A percentile compares a stretch with the other conserved stretches of the same genome.
These are phyloP conservation scores for Eutrigla gurnardus DNA, from an alignment of 2,797 vertebrate species.

Conservation along the genomic window DNA sequence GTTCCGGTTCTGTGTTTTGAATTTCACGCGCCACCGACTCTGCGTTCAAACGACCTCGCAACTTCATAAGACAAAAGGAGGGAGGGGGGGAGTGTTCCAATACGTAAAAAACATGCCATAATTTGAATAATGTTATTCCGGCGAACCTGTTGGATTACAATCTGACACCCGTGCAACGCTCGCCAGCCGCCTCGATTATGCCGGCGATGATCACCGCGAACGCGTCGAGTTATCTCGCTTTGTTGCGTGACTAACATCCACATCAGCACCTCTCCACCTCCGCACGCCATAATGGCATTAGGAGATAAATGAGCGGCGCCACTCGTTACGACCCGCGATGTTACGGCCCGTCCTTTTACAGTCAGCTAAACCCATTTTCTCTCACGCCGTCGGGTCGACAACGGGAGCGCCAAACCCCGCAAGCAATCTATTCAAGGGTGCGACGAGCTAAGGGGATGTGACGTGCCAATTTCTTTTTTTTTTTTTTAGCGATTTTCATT, in stretches of 20 bases:
- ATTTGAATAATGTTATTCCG: conserved; percentile 48
- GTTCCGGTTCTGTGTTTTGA: conserved; percentile 9
- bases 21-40: conserved; percentile 26
- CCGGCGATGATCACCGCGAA: conserved; percentile 58
- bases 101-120: conserved; percentile 36
- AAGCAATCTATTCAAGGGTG: conserved; percentile 86
- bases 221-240: conserved; percentile 55
- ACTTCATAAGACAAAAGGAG: conserved; percentile 40
- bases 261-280: conserved; percentile 70
- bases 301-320: conserved; percentile 77
- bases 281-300: conserved; percentile 76
- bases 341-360: conserved; percentile 74
- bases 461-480: conserved; percentile 82
- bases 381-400: conserved; percentile 53
- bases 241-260: conserved; percentile 74
- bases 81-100: conserved; percentile 16
- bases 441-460: conserved; percentile 83
- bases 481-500: conserved; percentile 86
- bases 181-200: conserved; percentile 67
- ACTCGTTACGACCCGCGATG: conserved; percentile 80
- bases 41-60: conserved; percentile 25
- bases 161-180: conserved; percentile 35
- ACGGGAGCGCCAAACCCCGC: conserved; percentile 77
- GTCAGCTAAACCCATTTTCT: conserved; percentile 78
- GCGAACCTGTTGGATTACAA: conserved; percentile 56